phyloP scores from a whole-genome alignment of 92 coral and sea anemone species.

The Parazoanthus swiftii region DNA sequence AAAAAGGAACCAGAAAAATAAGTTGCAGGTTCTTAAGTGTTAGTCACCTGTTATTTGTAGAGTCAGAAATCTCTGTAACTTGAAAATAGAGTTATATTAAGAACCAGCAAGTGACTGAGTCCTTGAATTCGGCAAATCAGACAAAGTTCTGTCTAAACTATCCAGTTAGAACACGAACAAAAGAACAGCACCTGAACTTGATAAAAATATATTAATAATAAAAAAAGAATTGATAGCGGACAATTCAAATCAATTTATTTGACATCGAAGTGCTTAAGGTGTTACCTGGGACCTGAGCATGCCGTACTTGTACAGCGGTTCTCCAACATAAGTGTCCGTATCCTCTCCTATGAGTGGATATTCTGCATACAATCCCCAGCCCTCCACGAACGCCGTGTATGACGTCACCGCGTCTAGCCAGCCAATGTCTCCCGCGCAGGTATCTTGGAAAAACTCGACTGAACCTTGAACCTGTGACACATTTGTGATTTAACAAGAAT shows the following conservation, averaged over 20 bases:
- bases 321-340: conserved; percentile 69
- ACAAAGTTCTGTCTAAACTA: too few species aligned
- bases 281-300: conserved; percentile 92
- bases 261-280: not conserved
- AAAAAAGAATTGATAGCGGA: not conserved
- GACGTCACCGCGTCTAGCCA: conserved; percentile 72
- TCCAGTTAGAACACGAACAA: not conserved
- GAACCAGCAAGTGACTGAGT: too few species aligned
- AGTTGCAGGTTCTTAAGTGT: too few species aligned
- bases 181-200: not conserved
- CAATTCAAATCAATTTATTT: not conserved
- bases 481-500: not conserved
- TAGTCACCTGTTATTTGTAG: too few species aligned
- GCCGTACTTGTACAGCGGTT: conserved; percentile 92
- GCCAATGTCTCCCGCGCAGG: conserved; percentile 82
- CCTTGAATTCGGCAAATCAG: too few species aligned
- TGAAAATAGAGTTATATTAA: too few species aligned
- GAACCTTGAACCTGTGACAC: conserved; percentile 75
- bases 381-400: conserved; percentile 88
- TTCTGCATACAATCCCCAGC: conserved; percentile 98
- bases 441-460: conserved; percentile 79
- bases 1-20: too few species aligned
- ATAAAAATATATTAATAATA: not conserved
- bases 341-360: conserved; percentile 78
- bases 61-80: too few species aligned